Percentiles rank a stretch among this genome's conserved stretches.
Evolutionary conservation across 2,797 vertebrate species (phyloP).

Genomic region (Eulemur rubriventer): DNA sequence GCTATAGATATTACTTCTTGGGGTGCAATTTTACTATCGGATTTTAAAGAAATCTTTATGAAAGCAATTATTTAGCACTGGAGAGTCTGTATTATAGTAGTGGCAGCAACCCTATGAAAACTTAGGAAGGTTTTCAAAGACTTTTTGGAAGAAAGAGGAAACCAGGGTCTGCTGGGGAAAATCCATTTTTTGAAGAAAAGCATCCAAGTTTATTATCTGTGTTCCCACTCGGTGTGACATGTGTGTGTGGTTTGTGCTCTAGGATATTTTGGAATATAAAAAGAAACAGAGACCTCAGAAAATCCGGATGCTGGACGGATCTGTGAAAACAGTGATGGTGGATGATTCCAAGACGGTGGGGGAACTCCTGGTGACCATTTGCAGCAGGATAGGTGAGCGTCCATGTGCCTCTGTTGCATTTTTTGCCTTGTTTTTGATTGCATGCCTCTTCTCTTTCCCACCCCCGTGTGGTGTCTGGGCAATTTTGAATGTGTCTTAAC

Average conservation of each 20-base stretch:
- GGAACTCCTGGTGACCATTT: conserved; percentile 98
- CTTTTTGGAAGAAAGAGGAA: neutral
- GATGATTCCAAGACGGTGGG: conserved; percentile 99
- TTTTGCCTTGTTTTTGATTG: neutral
- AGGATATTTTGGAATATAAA: conserved; percentile 99
- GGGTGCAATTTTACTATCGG: neutral
- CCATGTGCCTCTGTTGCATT: fast-evolving
- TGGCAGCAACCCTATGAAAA: neutral
- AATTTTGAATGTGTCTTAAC: neutral
- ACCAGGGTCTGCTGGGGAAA: neutral
- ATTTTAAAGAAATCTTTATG: neutral
- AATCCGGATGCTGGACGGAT: conserved; percentile 98
- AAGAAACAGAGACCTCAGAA: conserved; percentile 99
- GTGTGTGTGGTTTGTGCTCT: conserved; percentile 54
- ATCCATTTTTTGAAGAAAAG: neutral
- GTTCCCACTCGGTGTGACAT: neutral
- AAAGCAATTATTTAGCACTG: neutral
- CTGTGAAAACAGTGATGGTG: conserved; percentile 99
- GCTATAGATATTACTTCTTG: neutral
- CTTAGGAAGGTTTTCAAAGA: neutral
- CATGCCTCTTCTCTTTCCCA: neutral
- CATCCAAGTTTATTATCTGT: neutral
- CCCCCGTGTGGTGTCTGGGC: no score
- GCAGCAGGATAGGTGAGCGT: conserved; percentile 95
- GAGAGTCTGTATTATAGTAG: neutral